Conservation (phyloP, 2,888 invertebrate species). For the Drosophila ustulata region DNA sequence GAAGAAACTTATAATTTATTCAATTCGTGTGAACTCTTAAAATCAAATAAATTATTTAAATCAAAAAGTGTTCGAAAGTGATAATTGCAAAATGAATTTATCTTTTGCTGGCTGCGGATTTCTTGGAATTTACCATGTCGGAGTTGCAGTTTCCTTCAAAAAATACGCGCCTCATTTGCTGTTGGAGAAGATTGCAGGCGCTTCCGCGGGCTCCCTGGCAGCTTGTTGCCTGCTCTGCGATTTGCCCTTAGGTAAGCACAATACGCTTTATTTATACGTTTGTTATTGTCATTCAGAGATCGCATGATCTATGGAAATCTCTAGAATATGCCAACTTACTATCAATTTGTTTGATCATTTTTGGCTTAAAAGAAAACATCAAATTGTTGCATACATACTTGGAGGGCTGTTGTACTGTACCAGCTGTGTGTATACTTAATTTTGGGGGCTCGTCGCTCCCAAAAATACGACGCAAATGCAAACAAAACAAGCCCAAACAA, state of each 20-base stretch:
- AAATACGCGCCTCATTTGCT: constrained; percentile 97
- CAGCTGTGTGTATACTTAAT: constrained; percentile 36
- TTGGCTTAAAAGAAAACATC: not conserved
- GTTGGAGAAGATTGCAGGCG: constrained; percentile 95
- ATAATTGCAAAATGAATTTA: constrained; percentile 90
- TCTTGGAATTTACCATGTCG: constrained; percentile 99
- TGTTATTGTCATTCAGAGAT: not conserved
- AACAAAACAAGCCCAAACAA: constrained; percentile 32
- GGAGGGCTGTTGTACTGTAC: not conserved
- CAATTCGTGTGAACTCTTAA: not conserved
- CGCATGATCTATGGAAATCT: not conserved
- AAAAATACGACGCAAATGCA: constrained; percentile 29
- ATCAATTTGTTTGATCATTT: not conserved
- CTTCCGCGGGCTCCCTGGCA: constrained; percentile 97
- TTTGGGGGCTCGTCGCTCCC: constrained; percentile 53
- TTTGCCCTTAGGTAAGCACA: constrained; percentile 90
- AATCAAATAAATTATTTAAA: not conserved
- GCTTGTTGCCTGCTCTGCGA: constrained; percentile 95
- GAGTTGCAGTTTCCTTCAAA: constrained; percentile 98
- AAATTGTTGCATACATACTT: not conserved
- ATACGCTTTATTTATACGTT: not conserved
- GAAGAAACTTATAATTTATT: not conserved
- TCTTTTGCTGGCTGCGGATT: constrained; percentile 99
- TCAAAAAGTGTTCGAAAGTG: constrained; percentile 2
- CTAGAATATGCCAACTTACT: not conserved